phyloP scores from a whole-genome alignment of 2,113 vertebrate genomes.

The Toxostoma redivivum region DNA sequence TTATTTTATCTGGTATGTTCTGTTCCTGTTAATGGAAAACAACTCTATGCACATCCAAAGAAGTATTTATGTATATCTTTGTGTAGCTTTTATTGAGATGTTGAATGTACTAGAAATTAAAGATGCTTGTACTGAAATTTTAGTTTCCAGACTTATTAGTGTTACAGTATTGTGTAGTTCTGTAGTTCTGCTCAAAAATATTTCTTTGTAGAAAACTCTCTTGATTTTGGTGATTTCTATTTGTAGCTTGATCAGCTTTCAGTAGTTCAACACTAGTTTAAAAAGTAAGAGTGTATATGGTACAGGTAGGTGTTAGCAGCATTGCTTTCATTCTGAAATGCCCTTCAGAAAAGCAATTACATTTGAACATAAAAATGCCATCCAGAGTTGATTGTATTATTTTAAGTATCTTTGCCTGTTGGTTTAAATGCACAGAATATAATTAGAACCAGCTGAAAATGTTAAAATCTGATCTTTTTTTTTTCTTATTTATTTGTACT shows the following conservation, averaged over 20 bases:
- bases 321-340: background rate
- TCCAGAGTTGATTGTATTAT: background rate
- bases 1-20: constrained; percentile 95
- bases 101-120: constrained; percentile 12
- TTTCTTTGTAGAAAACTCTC: background rate
- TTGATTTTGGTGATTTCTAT: background rate
- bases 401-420: background rate
- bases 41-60: background rate
- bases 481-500: background rate
- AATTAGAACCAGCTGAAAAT: background rate
- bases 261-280: background rate
- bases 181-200: background rate
- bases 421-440: background rate
- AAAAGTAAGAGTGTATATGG: background rate
- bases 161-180: background rate
- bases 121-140: constrained; percentile 5
- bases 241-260: background rate
- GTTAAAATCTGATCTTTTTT: background rate
- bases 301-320: background rate
- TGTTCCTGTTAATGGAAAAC: constrained; percentile 45
- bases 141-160: background rate
- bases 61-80: constrained; percentile 30
- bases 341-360: background rate
- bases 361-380: background rate
- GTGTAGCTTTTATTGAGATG: background rate